A percentile compares a stretch with the other conserved stretches of the same genome.
These are phyloP conservation scores for Aplidium turbinatum DNA, from an alignment of 23 tunicate genomes.

Conservation along the genomic window DNA sequence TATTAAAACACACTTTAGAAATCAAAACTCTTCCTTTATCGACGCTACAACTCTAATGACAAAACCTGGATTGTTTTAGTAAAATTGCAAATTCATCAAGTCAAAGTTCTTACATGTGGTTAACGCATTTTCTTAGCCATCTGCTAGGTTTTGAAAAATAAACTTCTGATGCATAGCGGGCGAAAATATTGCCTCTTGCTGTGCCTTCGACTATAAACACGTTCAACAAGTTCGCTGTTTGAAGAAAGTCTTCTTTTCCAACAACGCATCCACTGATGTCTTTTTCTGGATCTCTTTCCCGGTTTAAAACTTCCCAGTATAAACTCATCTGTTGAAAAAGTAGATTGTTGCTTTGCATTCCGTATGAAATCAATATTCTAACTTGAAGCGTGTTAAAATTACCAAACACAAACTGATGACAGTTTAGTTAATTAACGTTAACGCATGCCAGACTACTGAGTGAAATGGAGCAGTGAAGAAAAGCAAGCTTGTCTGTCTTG, in stretches of 20 bases:
- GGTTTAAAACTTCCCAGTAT: slow-evolving; percentile 65
- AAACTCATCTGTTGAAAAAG: slow-evolving; percentile 33
- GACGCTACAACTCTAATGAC: too few species aligned
- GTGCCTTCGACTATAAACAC: slow-evolving; percentile 59
- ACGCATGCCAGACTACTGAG: too few species aligned
- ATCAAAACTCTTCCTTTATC: too few species aligned
- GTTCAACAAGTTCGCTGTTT: slow-evolving; percentile 64
- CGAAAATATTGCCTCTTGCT: slow-evolving; percentile 47
- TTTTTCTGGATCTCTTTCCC: slow-evolving; percentile 16
- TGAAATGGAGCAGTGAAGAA: too few species aligned
- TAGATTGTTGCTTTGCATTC: too few species aligned
- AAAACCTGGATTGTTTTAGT: neutral
- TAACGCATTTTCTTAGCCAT: slow-evolving; percentile 43
- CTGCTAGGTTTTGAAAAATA: slow-evolving; percentile 62
- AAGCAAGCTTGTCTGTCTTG: too few species aligned
- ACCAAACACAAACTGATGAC: too few species aligned
- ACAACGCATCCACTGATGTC: slow-evolving; percentile 19
- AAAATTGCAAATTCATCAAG: neutral
- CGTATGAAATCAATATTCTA: too few species aligned
- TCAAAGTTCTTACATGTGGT: slow-evolving; percentile 48
- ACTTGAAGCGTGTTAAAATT: too few species aligned
- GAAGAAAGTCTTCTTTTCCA: slow-evolving; percentile 42
- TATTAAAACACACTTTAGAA: too few species aligned
- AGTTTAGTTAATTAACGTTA: too few species aligned
- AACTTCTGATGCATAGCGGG: slow-evolving; percentile 29